Percentiles rank a stretch among this genome's conserved stretches.
These are phyloP conservation scores for Ophiodon elongatus DNA, from an alignment of 2,113 vertebrate species.

Conservation along the genomic window DNA sequence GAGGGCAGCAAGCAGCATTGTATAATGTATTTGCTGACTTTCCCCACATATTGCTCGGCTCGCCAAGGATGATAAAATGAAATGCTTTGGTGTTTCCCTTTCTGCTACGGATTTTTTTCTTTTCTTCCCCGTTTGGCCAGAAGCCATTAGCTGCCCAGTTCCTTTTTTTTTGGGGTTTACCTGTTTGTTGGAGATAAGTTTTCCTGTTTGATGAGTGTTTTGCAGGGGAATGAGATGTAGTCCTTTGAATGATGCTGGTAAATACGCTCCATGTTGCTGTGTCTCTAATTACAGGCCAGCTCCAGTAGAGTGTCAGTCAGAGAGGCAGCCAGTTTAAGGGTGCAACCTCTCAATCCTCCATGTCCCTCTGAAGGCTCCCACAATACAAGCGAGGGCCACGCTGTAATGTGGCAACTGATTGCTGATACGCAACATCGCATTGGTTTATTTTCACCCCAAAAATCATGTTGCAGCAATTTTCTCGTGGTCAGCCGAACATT, in stretches of 20 bases:
- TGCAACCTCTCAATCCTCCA: not conserved
- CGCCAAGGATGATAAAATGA: slow-evolving; percentile 38
- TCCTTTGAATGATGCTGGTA: slow-evolving; percentile 3
- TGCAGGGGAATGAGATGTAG: slow-evolving; percentile 33
- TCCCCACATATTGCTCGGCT: slow-evolving; percentile 2
- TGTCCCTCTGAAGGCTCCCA: not conserved
- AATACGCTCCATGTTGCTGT: slow-evolving; percentile 14
- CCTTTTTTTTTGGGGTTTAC: not conserved
- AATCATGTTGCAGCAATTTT: not conserved
- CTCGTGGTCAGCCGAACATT: not conserved
- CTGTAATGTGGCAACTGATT: not conserved
- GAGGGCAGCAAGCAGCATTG: slow-evolving; percentile 35
- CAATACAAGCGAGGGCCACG: too few relatives aligned
- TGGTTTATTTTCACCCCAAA: not conserved
- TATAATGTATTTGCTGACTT: slow-evolving; percentile 56
- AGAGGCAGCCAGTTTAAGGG: slow-evolving; percentile 19
- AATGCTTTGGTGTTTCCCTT: slow-evolving; percentile 34
- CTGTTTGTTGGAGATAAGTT: slow-evolving; percentile 46
- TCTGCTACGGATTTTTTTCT: slow-evolving; percentile 24
- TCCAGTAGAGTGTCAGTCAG: slow-evolving; percentile 36
- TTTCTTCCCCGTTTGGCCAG: slow-evolving; percentile 5
- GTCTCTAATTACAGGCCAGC: slow-evolving; percentile 48
- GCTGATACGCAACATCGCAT: not conserved
- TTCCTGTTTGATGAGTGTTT: slow-evolving; percentile 36
- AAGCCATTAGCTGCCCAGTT: slow-evolving; percentile 22